Conservation (phyloP, 2,113 vertebrate species). For the Syrmaticus mikado region DNA sequence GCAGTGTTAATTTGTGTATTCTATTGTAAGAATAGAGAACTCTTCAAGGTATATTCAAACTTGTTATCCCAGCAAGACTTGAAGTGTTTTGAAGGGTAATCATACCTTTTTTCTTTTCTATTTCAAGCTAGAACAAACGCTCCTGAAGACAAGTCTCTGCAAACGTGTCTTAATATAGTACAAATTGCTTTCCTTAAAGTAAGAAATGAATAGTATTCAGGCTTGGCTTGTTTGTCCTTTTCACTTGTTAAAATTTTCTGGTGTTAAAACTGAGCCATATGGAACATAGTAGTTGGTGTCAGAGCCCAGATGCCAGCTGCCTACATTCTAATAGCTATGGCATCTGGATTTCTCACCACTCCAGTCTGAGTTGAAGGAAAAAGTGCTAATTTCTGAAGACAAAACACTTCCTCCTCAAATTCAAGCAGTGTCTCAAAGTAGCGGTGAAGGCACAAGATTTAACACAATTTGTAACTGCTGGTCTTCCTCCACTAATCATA, state of each 20-base stretch:
- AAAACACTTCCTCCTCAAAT: background rate
- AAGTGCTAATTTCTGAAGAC: background rate
- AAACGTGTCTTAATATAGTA: background rate
- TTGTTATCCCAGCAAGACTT: background rate
- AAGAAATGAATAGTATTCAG: constrained; percentile 48
- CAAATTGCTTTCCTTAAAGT: constrained; percentile 30
- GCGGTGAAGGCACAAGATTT: background rate
- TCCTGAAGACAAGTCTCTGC: background rate
- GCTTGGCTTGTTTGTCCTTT: constrained; percentile 64
- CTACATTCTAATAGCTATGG: constrained; percentile 37
- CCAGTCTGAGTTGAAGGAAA: background rate
- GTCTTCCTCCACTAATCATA: background rate
- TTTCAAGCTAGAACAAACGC: background rate
- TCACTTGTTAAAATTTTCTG: constrained; percentile 50
- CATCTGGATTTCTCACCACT: constrained; percentile 47
- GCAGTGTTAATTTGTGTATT: background rate
- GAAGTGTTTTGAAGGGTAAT: background rate
- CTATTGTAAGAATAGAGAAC: background rate
- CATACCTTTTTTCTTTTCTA: background rate
- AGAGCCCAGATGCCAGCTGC: constrained; percentile 66
- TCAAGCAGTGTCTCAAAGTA: background rate
- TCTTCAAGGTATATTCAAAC: background rate
- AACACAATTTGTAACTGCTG: background rate
- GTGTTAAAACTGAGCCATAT: constrained; percentile 60
- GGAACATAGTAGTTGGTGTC: constrained; percentile 53